Evolutionary conservation across 2,797 vertebrate species (phyloP).

Genomic region (Peromyscus attwateri): DNA sequence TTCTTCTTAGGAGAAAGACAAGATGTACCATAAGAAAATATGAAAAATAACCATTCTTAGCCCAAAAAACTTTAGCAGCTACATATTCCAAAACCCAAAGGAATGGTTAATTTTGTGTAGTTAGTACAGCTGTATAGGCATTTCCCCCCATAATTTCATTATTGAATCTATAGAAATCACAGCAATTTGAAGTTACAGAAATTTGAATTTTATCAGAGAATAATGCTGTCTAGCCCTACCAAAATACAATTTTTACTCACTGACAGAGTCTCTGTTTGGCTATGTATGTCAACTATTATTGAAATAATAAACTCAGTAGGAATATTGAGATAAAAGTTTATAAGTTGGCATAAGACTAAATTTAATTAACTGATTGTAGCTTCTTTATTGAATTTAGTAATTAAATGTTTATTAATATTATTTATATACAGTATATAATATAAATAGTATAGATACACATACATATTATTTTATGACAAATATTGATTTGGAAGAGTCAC

Average conservation of each 20-base stretch:
- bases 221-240: fast-evolving
- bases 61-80: constrained; percentile 11
- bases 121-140: background rate
- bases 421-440: background rate
- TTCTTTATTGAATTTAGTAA: constrained; percentile 50
- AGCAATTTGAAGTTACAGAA: background rate
- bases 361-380: constrained; percentile 41
- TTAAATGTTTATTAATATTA: background rate
- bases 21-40: constrained; percentile 67
- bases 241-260: constrained; percentile 7
- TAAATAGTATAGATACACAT: background rate
- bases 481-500: background rate
- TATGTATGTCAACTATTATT: background rate
- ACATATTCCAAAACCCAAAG: constrained; percentile 55
- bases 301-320: background rate
- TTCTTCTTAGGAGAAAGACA: constrained; percentile 83
- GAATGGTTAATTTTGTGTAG: constrained; percentile 32
- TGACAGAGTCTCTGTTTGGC: constrained; percentile 2
- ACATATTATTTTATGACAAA: background rate
- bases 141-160: background rate
- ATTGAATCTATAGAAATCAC: constrained; percentile 26
- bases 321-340: background rate
- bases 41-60: constrained; percentile 80
- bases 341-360: constrained; percentile 1
- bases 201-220: background rate